phyloP scores from a whole-genome alignment of 2,888 invertebrate genomes.

The Hyposoter dolosus region DNA sequence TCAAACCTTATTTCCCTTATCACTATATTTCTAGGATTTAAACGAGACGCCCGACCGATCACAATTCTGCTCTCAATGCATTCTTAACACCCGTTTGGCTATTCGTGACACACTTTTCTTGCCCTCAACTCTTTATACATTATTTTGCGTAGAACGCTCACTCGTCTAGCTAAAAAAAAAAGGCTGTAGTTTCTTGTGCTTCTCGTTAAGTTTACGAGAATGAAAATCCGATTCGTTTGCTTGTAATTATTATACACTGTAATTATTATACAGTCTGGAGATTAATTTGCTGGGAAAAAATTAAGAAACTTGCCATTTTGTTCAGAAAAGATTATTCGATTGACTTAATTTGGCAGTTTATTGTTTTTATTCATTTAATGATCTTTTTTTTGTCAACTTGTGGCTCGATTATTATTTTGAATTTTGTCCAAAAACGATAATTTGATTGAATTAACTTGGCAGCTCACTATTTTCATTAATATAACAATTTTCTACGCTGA shows the following conservation, averaged over 20 bases:
- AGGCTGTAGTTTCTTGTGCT: background rate
- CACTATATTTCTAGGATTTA: conserved; percentile 33
- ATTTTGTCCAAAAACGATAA: too few species aligned
- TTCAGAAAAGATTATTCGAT: too few species aligned
- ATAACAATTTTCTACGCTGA: too few species aligned
- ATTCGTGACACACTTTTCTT: conserved; percentile 7
- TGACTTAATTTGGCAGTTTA: too few species aligned
- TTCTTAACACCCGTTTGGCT: background rate
- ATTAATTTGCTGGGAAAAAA: background rate
- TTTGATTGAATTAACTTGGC: too few species aligned
- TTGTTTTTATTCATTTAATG: too few species aligned
- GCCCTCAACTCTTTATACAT: background rate
- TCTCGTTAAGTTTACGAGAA: background rate
- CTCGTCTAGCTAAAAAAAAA: background rate
- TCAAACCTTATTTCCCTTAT: conserved; percentile 23
- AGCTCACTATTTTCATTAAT: too few species aligned
- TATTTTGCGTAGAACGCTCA: background rate
- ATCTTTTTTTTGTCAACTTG: too few species aligned
- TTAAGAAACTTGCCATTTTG: background rate
- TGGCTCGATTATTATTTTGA: too few species aligned
- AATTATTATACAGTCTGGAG: background rate
- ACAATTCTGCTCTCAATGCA: conserved; percentile 17
- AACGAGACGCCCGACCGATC: background rate
- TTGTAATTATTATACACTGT: background rate
- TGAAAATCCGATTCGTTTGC: background rate